Evolutionary conservation across 1,140 invertebrate species (phyloP).

Genomic region (Grapholita molesta): DNA sequence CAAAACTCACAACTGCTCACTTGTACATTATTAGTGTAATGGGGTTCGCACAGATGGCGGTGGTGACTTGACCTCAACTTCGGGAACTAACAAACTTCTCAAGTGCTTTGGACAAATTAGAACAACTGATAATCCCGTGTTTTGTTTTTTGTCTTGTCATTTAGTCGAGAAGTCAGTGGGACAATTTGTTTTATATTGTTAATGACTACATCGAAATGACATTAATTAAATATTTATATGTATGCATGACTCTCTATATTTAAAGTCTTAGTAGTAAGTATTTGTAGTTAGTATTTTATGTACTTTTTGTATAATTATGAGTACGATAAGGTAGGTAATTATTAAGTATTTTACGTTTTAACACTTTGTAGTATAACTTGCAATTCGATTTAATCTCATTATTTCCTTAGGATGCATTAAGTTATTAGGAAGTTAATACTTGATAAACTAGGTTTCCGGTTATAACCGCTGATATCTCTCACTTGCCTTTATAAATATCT

Average conservation of each 20-base stretch:
- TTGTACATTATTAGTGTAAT: not conserved
- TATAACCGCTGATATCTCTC: not conserved
- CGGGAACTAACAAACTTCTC: conserved; percentile 10
- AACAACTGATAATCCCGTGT: not conserved
- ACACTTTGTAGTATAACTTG: too few relatives aligned
- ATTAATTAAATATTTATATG: too few relatives aligned
- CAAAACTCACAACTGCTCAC: not conserved
- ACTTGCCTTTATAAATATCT: not conserved
- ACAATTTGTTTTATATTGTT: not conserved
- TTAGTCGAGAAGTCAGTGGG: not conserved
- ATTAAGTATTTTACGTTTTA: too few relatives aligned
- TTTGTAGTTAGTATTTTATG: not conserved
- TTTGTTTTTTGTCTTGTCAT: conserved; percentile 2
- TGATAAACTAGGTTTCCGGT: too few relatives aligned
- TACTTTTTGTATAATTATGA: not conserved
- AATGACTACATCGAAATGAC: too few relatives aligned
- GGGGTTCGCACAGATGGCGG: not conserved
- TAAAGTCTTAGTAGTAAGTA: not conserved
- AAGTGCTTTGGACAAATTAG: conserved; percentile 5
- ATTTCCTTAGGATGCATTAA: too few relatives aligned
- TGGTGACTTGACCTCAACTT: conserved; percentile 12
- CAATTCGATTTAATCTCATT: too few relatives aligned
- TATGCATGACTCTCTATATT: too few relatives aligned
- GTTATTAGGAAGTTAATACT: too few relatives aligned
- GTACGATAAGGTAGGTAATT: not conserved